Evolutionary conservation across 2,888 invertebrate genomes (phyloP).

Genomic region (Dasysyrphus tricinctus): DNA sequence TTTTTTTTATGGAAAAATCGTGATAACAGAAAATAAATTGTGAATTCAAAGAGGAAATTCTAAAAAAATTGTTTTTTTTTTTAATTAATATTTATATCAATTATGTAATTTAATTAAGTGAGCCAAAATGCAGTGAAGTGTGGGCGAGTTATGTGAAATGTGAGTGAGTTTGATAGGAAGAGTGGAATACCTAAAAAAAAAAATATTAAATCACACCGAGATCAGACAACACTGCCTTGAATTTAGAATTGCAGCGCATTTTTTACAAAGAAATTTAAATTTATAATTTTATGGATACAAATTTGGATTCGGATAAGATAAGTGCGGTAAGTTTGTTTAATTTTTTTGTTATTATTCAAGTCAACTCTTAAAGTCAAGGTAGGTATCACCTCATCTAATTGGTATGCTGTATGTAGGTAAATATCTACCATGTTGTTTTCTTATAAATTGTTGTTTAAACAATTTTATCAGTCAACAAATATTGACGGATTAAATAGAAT

Average conservation of each 20-base stretch:
- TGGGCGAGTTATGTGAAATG: neutral
- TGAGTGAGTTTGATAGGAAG: slow-evolving; percentile 8
- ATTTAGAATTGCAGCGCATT: slow-evolving; percentile 2
- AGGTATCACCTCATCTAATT: slow-evolving; percentile 13
- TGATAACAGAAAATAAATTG: slow-evolving; percentile 27
- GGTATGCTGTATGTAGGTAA: no score
- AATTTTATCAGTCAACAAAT: slow-evolving; percentile 10
- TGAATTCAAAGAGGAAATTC: neutral
- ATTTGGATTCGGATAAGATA: slow-evolving; percentile 51
- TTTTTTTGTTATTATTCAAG: neutral
- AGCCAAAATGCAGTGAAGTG: slow-evolving; percentile 13
- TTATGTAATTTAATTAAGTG: neutral
- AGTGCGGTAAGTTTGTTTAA: slow-evolving; percentile 33
- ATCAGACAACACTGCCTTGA: neutral
- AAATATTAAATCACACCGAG: neutral
- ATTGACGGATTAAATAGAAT: neutral
- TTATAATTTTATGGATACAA: slow-evolving; percentile 69
- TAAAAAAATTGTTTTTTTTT: neutral
- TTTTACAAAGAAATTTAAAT: neutral
- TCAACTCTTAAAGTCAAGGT: neutral
- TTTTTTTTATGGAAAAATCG: neutral
- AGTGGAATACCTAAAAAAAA: neutral
- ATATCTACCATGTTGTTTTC: neutral
- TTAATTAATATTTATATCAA: neutral
- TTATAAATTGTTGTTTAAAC: slow-evolving; percentile 36